Percentiles rank a stretch among this genome's conserved stretches.
phyloP scores from a whole-genome alignment of 2,113 vertebrate genomes.

The Steatornis caripensis region DNA sequence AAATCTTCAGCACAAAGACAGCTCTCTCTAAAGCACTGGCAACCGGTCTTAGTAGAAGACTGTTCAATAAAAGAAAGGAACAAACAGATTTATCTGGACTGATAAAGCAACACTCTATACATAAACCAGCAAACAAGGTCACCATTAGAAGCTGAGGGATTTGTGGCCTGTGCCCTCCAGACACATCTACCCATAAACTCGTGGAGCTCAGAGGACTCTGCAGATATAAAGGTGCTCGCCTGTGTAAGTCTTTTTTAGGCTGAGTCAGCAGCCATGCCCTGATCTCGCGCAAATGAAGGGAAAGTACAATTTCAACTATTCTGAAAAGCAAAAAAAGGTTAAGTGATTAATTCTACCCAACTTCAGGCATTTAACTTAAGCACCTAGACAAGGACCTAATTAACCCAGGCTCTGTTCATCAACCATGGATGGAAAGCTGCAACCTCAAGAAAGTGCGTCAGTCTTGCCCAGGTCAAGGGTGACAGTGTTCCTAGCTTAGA shows the following conservation, averaged over 20 bases:
- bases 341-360: neutral
- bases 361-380: neutral
- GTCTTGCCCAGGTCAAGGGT: neutral
- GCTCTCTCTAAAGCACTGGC: slow-evolving; percentile 26
- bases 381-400: neutral
- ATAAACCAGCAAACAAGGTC: neutral
- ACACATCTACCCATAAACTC: neutral
- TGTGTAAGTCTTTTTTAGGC: neutral
- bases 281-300: neutral
- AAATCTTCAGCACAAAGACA: slow-evolving; percentile 27
- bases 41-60: slow-evolving; percentile 30
- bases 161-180: neutral
- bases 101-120: neutral
- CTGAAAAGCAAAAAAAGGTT: neutral
- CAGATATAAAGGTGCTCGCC: neutral
- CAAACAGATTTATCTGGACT: neutral
- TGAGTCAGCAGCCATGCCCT: neutral
- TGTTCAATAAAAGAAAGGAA: neutral
- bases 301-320: neutral
- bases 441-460: neutral
- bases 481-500: neutral
- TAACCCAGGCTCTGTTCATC: neutral
- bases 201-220: neutral
- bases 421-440: neutral
- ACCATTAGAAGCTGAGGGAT: neutral